Evolutionary conservation across 2,113 vertebrate genomes (phyloP).

Genomic region (Corydoras sp.): DNA sequence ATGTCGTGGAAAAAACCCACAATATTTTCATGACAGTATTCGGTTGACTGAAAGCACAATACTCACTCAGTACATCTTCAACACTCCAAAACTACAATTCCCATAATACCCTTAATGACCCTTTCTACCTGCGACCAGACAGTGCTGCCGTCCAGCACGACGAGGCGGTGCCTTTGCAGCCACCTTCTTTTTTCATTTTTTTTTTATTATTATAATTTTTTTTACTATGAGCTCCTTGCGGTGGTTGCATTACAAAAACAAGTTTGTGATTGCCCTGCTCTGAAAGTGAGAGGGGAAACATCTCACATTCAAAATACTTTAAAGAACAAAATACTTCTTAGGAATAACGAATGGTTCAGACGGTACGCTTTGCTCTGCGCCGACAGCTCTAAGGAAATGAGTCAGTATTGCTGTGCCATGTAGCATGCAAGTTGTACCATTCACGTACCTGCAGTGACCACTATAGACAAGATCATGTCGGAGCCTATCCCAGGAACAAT

Average conservation of each 20-base stretch:
- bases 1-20: constrained; percentile 66
- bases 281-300: neutral
- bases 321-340: constrained; percentile 23
- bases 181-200: constrained; percentile 3
- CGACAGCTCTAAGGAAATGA: constrained; percentile 45
- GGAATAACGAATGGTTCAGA: constrained; percentile 44
- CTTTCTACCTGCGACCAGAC: constrained; percentile 37
- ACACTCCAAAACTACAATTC: constrained; percentile 52
- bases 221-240: no score
- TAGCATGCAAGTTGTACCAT: neutral
- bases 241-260: neutral
- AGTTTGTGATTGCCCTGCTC: constrained; percentile 9
- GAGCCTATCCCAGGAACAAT: neutral
- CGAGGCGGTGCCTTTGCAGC: constrained; percentile 50
- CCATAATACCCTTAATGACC: constrained; percentile 15
- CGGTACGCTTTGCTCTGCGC: constrained; percentile 61
- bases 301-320: constrained; percentile 25
- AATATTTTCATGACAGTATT: constrained; percentile 60
- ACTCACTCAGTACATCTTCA: constrained; percentile 26
- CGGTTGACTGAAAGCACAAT: constrained; percentile 60
- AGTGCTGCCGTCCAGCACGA: constrained; percentile 45
- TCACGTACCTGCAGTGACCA: neutral
- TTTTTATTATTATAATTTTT: constrained; percentile 15
- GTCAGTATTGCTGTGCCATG: constrained; percentile 63
- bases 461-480: no score